These are phyloP conservation scores for Sitophilus oryzae DNA, from an alignment of 1,140 invertebrate species.

Conservation along the genomic window DNA sequence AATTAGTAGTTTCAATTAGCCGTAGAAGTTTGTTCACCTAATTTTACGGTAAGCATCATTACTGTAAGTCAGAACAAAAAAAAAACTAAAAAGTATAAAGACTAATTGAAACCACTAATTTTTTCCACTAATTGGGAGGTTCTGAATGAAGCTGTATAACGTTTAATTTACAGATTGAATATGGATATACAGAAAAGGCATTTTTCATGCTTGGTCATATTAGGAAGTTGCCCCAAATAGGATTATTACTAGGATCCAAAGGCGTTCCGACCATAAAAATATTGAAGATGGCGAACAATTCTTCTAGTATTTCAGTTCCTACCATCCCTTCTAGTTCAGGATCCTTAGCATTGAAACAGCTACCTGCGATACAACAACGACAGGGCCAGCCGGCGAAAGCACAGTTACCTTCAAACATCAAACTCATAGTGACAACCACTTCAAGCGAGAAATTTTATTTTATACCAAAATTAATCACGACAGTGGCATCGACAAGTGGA, in stretches of 20 bases:
- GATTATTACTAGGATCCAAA: background rate
- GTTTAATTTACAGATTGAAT: too few species aligned
- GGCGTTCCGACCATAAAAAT: background rate
- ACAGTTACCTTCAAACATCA: background rate
- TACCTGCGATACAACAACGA: background rate
- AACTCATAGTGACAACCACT: background rate
- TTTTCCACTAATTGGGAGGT: too few species aligned
- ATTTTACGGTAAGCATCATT: too few species aligned
- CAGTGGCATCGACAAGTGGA: slow-evolving; percentile 13
- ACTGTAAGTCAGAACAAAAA: too few species aligned
- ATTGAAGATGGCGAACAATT: background rate
- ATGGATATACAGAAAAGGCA: slow-evolving; percentile 8
- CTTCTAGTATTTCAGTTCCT: too few species aligned
- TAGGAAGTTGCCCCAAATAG: slow-evolving; percentile 1
- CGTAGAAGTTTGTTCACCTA: too few species aligned
- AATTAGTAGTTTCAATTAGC: too few species aligned
- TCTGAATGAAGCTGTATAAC: too few species aligned
- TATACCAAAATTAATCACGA: slow-evolving; percentile 6
- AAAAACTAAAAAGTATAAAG: too few species aligned
- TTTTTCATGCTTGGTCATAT: slow-evolving; percentile 3
- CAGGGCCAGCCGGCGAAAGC: background rate
- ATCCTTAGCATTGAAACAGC: background rate
- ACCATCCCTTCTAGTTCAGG: too few species aligned
- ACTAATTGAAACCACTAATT: too few species aligned
- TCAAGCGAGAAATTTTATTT: slow-evolving; percentile 3